A percentile compares a stretch with the other conserved stretches of the same genome.
phyloP scores from a whole-genome alignment of 2,888 invertebrate genomes.

The Fragum whitleyi region DNA sequence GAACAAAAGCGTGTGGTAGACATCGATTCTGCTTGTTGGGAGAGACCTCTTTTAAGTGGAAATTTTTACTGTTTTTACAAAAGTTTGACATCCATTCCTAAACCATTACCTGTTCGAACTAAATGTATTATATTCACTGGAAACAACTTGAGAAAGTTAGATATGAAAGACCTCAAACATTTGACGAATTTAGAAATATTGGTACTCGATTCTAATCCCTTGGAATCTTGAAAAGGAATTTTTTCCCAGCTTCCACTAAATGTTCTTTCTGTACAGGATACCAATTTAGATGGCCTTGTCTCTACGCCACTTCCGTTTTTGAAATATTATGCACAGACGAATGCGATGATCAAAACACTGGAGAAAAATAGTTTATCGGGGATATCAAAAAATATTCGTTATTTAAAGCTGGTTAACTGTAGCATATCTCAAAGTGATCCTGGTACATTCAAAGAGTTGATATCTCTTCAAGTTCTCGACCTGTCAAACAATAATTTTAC shows the following conservation, averaged over 20 bases:
- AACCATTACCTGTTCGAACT: background rate
- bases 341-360: background rate
- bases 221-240: background rate
- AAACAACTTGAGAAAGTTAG: background rate
- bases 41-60: background rate
- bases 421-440: background rate
- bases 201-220: background rate
- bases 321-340: background rate
- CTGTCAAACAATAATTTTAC: conserved; percentile 1
- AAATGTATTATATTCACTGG: background rate
- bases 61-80: conserved; percentile 12
- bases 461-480: background rate
- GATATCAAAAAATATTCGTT: background rate
- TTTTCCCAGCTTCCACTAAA: background rate
- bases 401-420: background rate
- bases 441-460: background rate
- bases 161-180: background rate
- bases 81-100: background rate
- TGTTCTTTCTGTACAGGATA: background rate
- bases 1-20: too few species aligned
- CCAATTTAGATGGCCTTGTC: background rate
- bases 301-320: background rate
- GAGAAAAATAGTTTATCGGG: background rate
- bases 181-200: conserved; percentile 16
- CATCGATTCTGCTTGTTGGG: background rate